Evolutionary conservation across 2,888 invertebrate genomes (phyloP).

Genomic region (Graphium colonna): DNA sequence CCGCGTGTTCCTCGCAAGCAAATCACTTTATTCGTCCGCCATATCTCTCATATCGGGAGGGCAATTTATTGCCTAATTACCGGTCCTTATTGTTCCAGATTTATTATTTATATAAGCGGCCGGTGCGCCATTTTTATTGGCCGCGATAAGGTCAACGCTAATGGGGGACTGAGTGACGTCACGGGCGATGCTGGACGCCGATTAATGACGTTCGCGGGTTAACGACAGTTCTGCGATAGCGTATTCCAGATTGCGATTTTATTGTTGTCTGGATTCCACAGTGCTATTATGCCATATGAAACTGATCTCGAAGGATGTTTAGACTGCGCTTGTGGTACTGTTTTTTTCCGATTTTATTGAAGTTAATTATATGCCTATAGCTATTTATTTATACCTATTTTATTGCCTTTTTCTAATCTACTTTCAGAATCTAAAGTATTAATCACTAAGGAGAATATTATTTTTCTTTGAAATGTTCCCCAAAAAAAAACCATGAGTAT

Average conservation of each 20-base stretch:
- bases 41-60: slow-evolving; percentile 49
- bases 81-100: slow-evolving; percentile 53
- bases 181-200: slow-evolving; percentile 5
- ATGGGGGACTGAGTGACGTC: slow-evolving; percentile 35
- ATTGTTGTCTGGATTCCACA: neutral
- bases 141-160: slow-evolving; percentile 51
- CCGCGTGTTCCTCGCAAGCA: slow-evolving; percentile 27
- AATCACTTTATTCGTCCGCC: slow-evolving; percentile 34
- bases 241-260: neutral
- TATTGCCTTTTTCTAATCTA: too few relatives aligned
- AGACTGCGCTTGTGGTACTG: too few relatives aligned
- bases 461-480: too few relatives aligned
- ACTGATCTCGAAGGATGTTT: too few relatives aligned
- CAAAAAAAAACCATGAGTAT: too few relatives aligned
- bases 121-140: slow-evolving; percentile 43
- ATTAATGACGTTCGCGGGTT: slow-evolving; percentile 13
- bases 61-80: slow-evolving; percentile 59
- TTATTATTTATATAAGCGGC: slow-evolving; percentile 42
- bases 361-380: too few relatives aligned
- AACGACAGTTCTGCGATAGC: slow-evolving; percentile 7
- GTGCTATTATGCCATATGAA: neutral
- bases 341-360: too few relatives aligned
- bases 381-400: too few relatives aligned
- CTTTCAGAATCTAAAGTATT: too few relatives aligned
- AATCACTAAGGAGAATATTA: too few relatives aligned